Evolutionary conservation across 2,888 invertebrate genomes (phyloP), one percentile per base, ranked within the genome.

Genomic region (Calameuta idolon): DNA sequence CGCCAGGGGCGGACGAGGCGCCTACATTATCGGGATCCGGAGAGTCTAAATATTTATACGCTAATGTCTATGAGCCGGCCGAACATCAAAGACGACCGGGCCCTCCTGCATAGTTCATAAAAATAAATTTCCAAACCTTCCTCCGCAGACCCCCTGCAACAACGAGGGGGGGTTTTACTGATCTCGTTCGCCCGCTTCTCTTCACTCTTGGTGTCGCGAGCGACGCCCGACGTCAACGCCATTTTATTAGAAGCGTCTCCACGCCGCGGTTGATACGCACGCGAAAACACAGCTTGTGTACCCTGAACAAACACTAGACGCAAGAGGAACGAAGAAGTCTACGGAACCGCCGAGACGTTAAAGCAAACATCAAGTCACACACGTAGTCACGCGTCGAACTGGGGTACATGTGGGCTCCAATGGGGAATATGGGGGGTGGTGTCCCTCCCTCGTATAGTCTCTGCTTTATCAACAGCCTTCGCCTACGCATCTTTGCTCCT

Each of bases 231-330:
- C 75, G 12, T 69, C 34, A 11, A 34, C 73, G n/a, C 69, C 23
- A 34, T 77, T 75, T 33, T 55, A 35, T 31, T 74, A 76, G 34
- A 23, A 79, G 82, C 79, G 75, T 76, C 75, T 76, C 77, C 30
- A 40, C 74, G 79, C 69, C 75, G 78, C 69, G 23, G 84, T 83
- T 85, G 87, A 87, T 87, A 86, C 87, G 85, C 86, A 85, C 86
- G 87, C 86, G 88, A 88, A 89, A 90, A 90, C 89, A 90, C 89
- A 85, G 88, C 87, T 86, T 89, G 89, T 90, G 87, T 91, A 86
- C 84, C 82, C 82, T 78, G 87, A 81, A 90, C 88, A 91, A 91
- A 91, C 89, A 91, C 83, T 82, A 82, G 85, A 80, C 69, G 75
- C 34, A 73, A 76, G 69, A 69, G 73, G 68, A 75, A 77, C 74